Evolutionary conservation across 2,888 invertebrate species (phyloP), one percentile per base, ranked within the genome.

Genomic region (Chrysina gloriosa): DNA sequence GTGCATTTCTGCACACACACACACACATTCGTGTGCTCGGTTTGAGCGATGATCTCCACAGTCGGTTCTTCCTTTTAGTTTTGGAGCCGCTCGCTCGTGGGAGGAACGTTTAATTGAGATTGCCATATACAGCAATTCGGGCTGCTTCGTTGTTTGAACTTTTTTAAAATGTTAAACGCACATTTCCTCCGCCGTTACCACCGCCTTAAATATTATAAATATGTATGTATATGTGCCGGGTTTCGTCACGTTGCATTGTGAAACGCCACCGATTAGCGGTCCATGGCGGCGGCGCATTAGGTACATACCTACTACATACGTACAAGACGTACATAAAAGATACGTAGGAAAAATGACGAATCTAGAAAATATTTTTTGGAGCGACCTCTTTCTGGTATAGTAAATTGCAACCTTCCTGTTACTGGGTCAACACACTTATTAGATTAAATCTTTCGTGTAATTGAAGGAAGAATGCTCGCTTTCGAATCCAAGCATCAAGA

Each of bases 121-220:
- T 61, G 42, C 58, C 58, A 61, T 61, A 61, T 61, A 61, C 6
- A 29, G 58, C 36, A 56, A 56, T 56, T 56, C 56, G 23, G 56
- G 36, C 42, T 14, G 58, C 42, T 61, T 61, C 45, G 42, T 58
- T 52, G 48, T 29, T 7, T 61, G 42, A 61, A 25, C 42, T 14
- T 61, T 42, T 61, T 25, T 58, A 58, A 61, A 52, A 61, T 42
- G 58, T 61, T 61, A 61, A 61, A 61, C 42, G 58, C 9, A 42
- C 42, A 61, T 42, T 42, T 61, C 58, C 58, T 61, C 25, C 16
- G 39, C 58, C 31, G 9, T 11, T 7, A 11, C 29, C 6, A 52
- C 4, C 29, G 14, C 31, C 31, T 52, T 16, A 29, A 45, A 45
- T 19, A 45, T 45, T 6, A 7, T 45, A 6, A 21, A 45, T 21